Conservation (phyloP, 1,140 invertebrate genomes). For the Lordiphosa mommai region DNA sequence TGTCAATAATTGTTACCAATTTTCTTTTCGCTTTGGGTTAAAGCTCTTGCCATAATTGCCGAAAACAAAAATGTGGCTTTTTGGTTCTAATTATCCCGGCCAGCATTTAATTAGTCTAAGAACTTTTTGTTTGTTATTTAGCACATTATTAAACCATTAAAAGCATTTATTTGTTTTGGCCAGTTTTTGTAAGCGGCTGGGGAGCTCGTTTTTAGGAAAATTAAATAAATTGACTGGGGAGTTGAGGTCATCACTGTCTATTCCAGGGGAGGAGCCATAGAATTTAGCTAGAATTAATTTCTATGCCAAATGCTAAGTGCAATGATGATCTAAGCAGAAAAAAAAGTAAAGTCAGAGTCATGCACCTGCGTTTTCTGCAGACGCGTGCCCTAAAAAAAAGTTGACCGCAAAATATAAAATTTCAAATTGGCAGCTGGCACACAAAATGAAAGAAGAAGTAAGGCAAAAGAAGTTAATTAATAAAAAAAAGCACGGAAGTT, state of each 20-base stretch:
- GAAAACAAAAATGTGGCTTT: neutral
- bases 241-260: slow-evolving; percentile 41
- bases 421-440: slow-evolving; percentile 62
- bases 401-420: slow-evolving; percentile 55
- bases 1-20: slow-evolving; percentile 32
- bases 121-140: slow-evolving; percentile 35
- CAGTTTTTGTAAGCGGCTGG: neutral
- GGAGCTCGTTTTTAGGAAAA: too few relatives aligned
- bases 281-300: slow-evolving; percentile 31
- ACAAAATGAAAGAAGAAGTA: slow-evolving; percentile 25
- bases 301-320: slow-evolving; percentile 34
- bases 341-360: slow-evolving; percentile 31
- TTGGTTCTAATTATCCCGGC: slow-evolving; percentile 30
- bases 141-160: slow-evolving; percentile 54
- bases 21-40: slow-evolving; percentile 11
- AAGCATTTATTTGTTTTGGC: slow-evolving; percentile 16
- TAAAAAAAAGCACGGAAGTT: slow-evolving; percentile 35
- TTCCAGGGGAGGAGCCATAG: slow-evolving; percentile 4
- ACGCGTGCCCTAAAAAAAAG: slow-evolving; percentile 36
- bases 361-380: slow-evolving; percentile 42
- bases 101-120: slow-evolving; percentile 51
- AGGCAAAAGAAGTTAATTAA: slow-evolving; percentile 44
- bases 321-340: slow-evolving; percentile 42
- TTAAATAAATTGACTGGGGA: neutral
- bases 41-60: neutral